phyloP scores from a whole-genome alignment of 2,888 invertebrate species.

The Epinotia bilunana region DNA sequence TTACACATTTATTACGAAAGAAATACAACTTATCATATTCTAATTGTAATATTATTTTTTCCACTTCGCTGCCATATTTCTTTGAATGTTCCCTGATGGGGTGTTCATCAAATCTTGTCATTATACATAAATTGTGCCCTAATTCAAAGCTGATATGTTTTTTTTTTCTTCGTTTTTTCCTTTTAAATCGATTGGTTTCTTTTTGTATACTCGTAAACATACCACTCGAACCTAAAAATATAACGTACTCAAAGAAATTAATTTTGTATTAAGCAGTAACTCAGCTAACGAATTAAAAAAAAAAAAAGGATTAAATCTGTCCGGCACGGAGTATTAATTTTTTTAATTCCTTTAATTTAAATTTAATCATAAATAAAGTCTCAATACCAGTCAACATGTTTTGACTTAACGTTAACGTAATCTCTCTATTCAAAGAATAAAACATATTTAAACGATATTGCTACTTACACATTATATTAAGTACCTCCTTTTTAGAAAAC shows the following conservation, averaged over 20 bases:
- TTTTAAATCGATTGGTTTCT: not conserved
- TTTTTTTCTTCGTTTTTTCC: conserved; percentile 19
- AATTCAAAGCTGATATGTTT: not conserved
- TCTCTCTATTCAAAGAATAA: not conserved
- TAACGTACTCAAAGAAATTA: not conserved
- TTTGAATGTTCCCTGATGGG: conserved; percentile 9
- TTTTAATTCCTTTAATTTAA: too few relatives aligned
- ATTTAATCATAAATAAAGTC: too few relatives aligned
- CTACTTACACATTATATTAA: not conserved
- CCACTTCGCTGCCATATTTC: not conserved
- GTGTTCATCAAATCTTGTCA: conserved; percentile 9
- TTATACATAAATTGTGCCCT: conserved; percentile 2
- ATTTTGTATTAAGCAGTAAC: too few relatives aligned
- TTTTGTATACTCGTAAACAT: not conserved
- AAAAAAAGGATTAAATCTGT: too few relatives aligned
- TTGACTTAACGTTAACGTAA: not conserved
- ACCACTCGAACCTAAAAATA: conserved; percentile 10
- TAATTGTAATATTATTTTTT: not conserved
- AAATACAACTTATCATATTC: not conserved
- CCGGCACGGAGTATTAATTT: too few relatives aligned
- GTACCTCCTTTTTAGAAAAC: not conserved
- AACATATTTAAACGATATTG: not conserved
- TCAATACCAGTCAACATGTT: too few relatives aligned
- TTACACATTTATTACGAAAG: not conserved
- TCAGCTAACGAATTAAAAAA: too few relatives aligned